Evolutionary conservation across 2,888 invertebrate species (phyloP).

Genomic region (Cosmorhoe ocellata): DNA sequence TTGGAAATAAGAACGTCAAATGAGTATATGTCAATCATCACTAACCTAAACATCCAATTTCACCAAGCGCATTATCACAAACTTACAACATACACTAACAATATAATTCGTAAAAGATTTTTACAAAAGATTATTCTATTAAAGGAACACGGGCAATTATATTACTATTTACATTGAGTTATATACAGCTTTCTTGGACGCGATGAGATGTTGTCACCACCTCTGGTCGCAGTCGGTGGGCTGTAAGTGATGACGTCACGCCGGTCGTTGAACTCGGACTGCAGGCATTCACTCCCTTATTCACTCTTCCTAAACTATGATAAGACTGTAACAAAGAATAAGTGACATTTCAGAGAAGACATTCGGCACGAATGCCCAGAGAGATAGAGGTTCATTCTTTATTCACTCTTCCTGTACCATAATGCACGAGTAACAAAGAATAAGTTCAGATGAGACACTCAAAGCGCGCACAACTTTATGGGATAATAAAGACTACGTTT

Average conservation of each 20-base stretch:
- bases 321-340: constrained; percentile 86
- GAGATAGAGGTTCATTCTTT: neutral
- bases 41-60: constrained; percentile 15
- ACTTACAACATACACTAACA: constrained; percentile 40
- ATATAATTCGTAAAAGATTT: constrained; percentile 45
- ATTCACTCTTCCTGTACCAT: neutral
- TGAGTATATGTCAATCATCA: neutral
- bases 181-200: constrained; percentile 95
- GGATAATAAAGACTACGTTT: constrained; percentile 14
- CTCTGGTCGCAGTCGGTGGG: constrained; percentile 91
- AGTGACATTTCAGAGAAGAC: neutral
- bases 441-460: constrained; percentile 17
- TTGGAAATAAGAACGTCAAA: neutral
- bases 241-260: constrained; percentile 89
- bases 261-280: constrained; percentile 75
- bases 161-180: constrained; percentile 52
- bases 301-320: constrained; percentile 87
- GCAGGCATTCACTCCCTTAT: constrained; percentile 85
- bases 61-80: constrained; percentile 47
- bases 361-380: neutral
- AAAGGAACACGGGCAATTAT: constrained; percentile 63
- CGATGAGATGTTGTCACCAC: constrained; percentile 93
- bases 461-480: constrained; percentile 16
- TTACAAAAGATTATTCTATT: constrained; percentile 47
- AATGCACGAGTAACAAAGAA: too few relatives aligned